These are phyloP conservation scores for Toxostoma redivivum DNA, from an alignment of 2,113 vertebrate genomes.

Conservation along the genomic window DNA sequence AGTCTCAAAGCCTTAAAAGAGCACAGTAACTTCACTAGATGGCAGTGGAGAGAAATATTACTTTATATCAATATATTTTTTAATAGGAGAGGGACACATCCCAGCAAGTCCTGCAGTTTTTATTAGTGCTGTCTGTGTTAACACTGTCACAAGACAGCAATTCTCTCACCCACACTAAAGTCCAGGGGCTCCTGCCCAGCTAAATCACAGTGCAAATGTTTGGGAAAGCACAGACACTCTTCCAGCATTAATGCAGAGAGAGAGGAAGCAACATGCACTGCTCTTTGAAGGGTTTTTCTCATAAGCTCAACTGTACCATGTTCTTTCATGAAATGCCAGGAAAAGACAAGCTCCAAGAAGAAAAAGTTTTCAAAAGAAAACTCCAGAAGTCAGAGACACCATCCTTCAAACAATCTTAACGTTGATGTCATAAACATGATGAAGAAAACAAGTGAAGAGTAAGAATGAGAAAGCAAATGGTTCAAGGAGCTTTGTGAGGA, in stretches of 20 bases:
- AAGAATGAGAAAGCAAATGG: background rate
- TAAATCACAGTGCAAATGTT: rapidly evolving
- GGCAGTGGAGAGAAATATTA: slow-evolving; percentile 31
- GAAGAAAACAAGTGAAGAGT: background rate
- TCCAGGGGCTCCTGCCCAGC: background rate
- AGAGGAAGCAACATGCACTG: background rate
- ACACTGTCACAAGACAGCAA: background rate
- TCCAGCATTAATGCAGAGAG: background rate
- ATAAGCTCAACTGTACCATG: background rate
- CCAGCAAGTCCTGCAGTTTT: background rate
- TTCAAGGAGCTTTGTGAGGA: background rate
- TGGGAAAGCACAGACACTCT: background rate
- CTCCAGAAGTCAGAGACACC: background rate
- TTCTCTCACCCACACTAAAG: background rate
- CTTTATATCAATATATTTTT: background rate
- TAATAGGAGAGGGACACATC: background rate
- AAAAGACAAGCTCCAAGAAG: background rate
- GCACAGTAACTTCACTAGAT: slow-evolving; percentile 9
- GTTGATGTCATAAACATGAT: background rate
- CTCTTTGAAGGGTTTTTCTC: background rate
- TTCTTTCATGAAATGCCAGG: background rate
- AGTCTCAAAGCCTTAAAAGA: background rate
- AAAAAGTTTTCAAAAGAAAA: background rate
- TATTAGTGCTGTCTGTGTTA: background rate
- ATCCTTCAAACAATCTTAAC: background rate